Base-by-base conservation (phyloP, 1,140 invertebrate species). In the Pollicipes pollicipes region DNA sequence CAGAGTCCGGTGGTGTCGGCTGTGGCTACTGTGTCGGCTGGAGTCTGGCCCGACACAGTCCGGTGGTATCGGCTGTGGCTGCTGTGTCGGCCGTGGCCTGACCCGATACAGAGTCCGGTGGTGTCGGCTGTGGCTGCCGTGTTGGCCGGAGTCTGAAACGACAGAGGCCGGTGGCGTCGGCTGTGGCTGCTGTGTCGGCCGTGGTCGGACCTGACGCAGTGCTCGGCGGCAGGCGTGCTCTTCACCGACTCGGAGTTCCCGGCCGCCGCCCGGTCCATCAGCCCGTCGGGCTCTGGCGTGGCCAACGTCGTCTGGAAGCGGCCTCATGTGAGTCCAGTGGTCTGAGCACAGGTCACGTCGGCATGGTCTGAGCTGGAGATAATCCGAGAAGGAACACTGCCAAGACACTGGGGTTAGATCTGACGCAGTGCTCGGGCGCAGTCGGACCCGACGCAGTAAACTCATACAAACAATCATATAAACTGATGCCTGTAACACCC, bases 181-280 rank as follows among this genome's bases (percentile, higher is more conserved):
- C 28, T n/a, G 21, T 68, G 4, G 16, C 32, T 6, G 32, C 16
- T 4, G 32, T 35, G 32, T 58, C 24, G 45, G 6, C 24, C 45
- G 24, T 21, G 13, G 13, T 58, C 45, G 2, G 45, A 21, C 21
- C 45, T n/a, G n/a, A n/a, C n/a, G n/a, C n/a, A n/a, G n/a, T n/a
- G n/a, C n/a, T n/a, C n/a, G n/a, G 10, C 17, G 6, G 27, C 73
- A 75, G 74, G 74, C 30, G 74, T 74, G 72, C 74, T 74, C 66
- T 75, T 75, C 64, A 72, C 72, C 27, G 74, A 75, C 66, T 72
- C 74, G 24, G 70, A 72, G 29, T 75, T 75, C 58, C 74, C 74
- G 6, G 73, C 74, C 27, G 72, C 74, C 69, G 74, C 74, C 31
- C 73, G 73, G 6, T 72, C 74, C 10, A 28, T 75, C 13, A 74